Evolutionary conservation across 2,888 invertebrate genomes (phyloP).

Genomic region (Pterostichus niger): DNA sequence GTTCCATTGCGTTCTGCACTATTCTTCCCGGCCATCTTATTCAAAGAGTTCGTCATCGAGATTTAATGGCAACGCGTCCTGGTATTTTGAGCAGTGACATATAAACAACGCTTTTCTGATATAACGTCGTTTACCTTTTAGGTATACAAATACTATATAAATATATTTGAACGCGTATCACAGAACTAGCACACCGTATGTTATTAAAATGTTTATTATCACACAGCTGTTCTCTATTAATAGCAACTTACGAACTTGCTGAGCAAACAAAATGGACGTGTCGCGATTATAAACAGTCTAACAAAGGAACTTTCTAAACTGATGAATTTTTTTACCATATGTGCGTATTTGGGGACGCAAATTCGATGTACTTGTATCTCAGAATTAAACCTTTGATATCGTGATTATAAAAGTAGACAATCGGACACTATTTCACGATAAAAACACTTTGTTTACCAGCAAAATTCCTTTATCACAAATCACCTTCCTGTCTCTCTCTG

Average conservation of each 20-base stretch:
- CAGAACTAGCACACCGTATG: conserved; percentile 68
- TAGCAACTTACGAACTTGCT: conserved; percentile 68
- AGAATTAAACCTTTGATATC: conserved; percentile 65
- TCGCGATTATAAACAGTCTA: conserved; percentile 71
- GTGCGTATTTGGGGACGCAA: conserved; percentile 66
- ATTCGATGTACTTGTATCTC: conserved; percentile 64
- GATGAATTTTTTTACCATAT: conserved; percentile 71
- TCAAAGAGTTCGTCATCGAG: conserved; percentile 68
- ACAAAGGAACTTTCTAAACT: conserved; percentile 75
- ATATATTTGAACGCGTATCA: conserved; percentile 68
- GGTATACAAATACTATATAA: conserved; percentile 66
- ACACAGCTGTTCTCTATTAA: conserved; percentile 68
- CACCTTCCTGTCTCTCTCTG: conserved; percentile 67
- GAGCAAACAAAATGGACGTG: conserved; percentile 75
- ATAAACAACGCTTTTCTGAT: conserved; percentile 57
- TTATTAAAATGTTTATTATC: conserved; percentile 67
- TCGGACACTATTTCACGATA: conserved; percentile 61
- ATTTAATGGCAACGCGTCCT: conserved; percentile 62
- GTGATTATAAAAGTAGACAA: conserved; percentile 57
- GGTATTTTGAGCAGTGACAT: conserved; percentile 65
- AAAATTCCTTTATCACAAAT: conserved; percentile 67
- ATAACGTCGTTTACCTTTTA: conserved; percentile 64
- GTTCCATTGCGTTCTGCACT: conserved; percentile 61
- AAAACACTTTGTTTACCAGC: conserved; percentile 67
- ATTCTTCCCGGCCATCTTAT: conserved; percentile 68